Conservation (phyloP, 1,140 invertebrate species). For the Aphelenchoides fujianensis region DNA sequence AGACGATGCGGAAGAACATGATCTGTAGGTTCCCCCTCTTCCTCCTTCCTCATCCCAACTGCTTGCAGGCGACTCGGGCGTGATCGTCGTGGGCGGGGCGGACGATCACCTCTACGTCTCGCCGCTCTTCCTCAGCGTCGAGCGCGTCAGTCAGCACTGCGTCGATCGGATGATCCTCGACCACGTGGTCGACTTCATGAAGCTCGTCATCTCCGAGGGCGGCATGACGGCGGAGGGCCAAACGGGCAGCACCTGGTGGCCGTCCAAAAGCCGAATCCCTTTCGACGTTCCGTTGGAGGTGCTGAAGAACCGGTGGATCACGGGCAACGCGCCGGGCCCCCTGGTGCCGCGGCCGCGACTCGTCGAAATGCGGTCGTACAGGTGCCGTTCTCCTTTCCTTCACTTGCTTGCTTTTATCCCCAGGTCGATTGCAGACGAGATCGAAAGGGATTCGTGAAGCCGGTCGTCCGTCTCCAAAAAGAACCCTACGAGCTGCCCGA, state of each 20-base stretch:
- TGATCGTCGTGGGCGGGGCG: constrained; percentile 38
- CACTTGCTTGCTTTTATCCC: no score
- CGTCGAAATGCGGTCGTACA: no score
- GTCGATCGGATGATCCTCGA: constrained; percentile 45
- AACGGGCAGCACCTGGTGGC: constrained; percentile 36
- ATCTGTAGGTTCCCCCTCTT: constrained; percentile 30
- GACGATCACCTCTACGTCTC: constrained; percentile 46
- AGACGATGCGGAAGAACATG: constrained; percentile 36
- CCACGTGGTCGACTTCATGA: constrained; percentile 44
- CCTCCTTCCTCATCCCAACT: not conserved
- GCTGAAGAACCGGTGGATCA: no score
- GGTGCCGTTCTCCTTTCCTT: no score
- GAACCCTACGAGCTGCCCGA: no score
- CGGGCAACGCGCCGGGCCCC: no score
- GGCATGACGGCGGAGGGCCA: constrained; percentile 32
- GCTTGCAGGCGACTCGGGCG: constrained; percentile 35
- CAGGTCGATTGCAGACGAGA: no score
- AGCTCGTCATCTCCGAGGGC: constrained; percentile 42
- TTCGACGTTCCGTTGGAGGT: constrained; percentile 40
- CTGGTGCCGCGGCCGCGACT: no score
- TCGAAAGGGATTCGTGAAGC: no score
- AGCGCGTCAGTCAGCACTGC: constrained; percentile 38
- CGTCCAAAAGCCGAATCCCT: constrained; percentile 41
- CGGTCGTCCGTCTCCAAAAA: no score
- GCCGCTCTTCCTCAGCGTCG: constrained; percentile 29